Evolutionary conservation across 2,797 vertebrate species (phyloP).

Genomic region (Enteromius viviparus): DNA sequence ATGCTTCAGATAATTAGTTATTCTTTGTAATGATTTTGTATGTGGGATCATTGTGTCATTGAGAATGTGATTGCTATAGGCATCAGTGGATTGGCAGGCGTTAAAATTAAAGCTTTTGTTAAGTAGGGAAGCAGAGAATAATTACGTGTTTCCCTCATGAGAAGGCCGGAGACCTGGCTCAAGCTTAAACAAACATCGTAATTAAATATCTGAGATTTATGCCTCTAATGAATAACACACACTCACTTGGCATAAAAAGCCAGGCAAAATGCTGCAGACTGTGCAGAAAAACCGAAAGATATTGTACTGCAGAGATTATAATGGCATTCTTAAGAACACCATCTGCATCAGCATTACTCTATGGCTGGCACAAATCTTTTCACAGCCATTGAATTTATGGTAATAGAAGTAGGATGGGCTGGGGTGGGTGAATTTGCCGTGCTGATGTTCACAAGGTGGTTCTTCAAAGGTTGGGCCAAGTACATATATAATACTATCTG

Average conservation of each 20-base stretch:
- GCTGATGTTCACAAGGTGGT: constrained; percentile 46
- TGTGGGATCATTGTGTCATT: constrained; percentile 23
- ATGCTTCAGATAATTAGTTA: constrained; percentile 1
- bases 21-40: constrained; percentile 15
- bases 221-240: constrained; percentile 35
- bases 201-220: constrained; percentile 53
- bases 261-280: constrained; percentile 58
- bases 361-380: constrained; percentile 45
- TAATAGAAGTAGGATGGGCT: constrained; percentile 50
- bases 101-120: constrained; percentile 38
- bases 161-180: constrained; percentile 36
- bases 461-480: constrained; percentile 25
- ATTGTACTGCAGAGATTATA: constrained; percentile 51
- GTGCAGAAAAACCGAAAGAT: constrained; percentile 31
- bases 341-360: constrained; percentile 64
- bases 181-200: constrained; percentile 45
- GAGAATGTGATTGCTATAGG: constrained; percentile 20
- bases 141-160: constrained; percentile 48
- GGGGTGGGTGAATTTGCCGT: constrained; percentile 26
- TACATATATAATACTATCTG: neutral
- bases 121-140: constrained; percentile 40
- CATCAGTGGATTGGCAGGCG: neutral
- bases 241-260: constrained; percentile 52
- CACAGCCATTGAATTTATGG: constrained; percentile 52
- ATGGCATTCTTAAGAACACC: constrained; percentile 53